Base-by-base conservation (phyloP, 92 coral and sea anemone genomes). In the Isaurus tuberculatus region DNA sequence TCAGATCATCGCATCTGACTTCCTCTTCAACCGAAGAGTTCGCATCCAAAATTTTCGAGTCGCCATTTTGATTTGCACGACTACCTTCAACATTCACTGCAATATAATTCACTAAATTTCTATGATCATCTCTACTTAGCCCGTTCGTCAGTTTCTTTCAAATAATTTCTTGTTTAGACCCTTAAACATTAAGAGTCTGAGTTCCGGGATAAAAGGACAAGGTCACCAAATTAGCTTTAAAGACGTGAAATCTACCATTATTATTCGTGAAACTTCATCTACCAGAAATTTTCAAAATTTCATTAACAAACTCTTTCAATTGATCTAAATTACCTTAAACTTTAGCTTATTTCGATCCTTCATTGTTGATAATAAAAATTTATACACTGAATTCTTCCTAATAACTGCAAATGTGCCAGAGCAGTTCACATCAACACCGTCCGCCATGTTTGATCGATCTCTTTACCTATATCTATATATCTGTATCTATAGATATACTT, bases 191-290 rank as follows among this genome's bases (percentile, higher is more conserved):
- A 19, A 77, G 83, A 33, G 83, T 55, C 55, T 46, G 55, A 19
- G 83, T 77, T 28, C 83, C 83, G 25, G 69, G 83, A 77, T 77
- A 77, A 27, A 77, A 77, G 29, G 68, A 77, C n/a, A 77, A 5
- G 26, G 83, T 77, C 40, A 53, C 83, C 20, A 37, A 58, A 32
- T 36, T 30, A 34, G 83, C 32, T 53, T 77, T 77, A 25, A 77
- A 77, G 46, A 77, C 32, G 66, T 77, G 20, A 26, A 77, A 77
- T 77, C 83, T 49, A 43, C 83, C 83, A 27, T 53, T 77, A 27
- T 58, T 77, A 27, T 36, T 58, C 37, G 83, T 77, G 20, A 42
- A 43, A 20, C 34, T 42, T 70, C 83, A 77, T 37, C 25, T 77
- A 36, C 83, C 83, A 27, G 51, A n/a, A 26, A 77, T n/a, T 27